Evolutionary conservation across 2,797 vertebrate species (phyloP).

Genomic region (Linurgus olivaceus): DNA sequence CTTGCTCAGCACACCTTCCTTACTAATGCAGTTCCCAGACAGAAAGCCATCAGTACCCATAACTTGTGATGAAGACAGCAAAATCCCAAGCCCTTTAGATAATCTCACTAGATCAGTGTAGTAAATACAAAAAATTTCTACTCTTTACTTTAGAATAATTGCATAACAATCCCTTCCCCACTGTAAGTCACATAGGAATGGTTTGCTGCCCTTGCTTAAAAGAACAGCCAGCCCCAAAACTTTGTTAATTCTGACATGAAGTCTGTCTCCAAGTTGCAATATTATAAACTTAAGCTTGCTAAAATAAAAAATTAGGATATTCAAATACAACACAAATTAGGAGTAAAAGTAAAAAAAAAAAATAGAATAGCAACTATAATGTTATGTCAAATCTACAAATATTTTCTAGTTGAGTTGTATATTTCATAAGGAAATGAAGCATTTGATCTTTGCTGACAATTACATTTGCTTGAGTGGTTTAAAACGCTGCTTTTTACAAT

Average conservation of each 20-base stretch:
- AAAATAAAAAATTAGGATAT: background rate
- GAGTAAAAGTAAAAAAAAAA: background rate
- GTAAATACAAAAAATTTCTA: background rate
- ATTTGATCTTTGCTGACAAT: background rate
- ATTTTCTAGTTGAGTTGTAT: background rate
- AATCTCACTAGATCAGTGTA: background rate
- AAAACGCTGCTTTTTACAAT: background rate
- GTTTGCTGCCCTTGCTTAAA: background rate
- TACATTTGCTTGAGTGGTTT: background rate
- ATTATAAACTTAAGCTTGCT: background rate
- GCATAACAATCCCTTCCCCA: background rate
- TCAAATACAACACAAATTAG: background rate
- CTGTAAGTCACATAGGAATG: background rate
- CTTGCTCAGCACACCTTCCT: background rate
- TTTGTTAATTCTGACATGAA: background rate
- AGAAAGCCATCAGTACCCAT: background rate
- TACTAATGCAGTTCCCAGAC: background rate
- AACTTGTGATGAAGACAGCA: background rate
- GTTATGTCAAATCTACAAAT: background rate
- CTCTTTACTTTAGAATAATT: background rate
- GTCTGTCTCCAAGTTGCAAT: accelerated
- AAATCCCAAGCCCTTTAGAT: background rate
- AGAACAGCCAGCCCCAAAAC: background rate
- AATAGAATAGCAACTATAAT: background rate
- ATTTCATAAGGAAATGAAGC: background rate